Base-by-base conservation (phyloP, 1,140 invertebrate genomes). In the Dysdera silvatica region DNA sequence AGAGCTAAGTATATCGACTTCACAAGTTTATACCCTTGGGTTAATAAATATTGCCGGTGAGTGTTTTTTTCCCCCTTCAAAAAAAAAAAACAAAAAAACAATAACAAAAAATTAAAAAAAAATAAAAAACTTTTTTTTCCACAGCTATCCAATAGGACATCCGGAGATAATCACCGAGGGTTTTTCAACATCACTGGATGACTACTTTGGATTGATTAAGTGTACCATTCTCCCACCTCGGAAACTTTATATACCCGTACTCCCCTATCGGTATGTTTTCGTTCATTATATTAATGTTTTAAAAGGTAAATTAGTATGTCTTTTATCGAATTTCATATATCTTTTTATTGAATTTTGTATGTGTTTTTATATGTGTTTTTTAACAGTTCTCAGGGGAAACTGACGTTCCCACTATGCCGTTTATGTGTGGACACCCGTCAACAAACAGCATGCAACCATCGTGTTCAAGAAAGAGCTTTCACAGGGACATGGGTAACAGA, bases 191-290 rank as follows among this genome's bases (percentile, higher is more conserved):
- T n/a, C n/a, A n/a, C 7, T 60, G 23, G 26, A 63, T 20, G 5
- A 10, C 7, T 61, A 60, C 24, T 63, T 63, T 63, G 61, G 61
- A 14, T 31, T 63, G 12, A 32, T 63, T 16, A 63, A 60, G 49
- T 63, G 61, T 26, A 7, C 6, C 10, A 31, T 63, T 41, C 14
- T 41, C 8, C 40, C 61, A 23, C 61, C 61, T 18, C 14, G 14
- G 26, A 18, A 20, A 5, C 56, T 63, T 5, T 32, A 60, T 24
- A 32, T 61, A 7, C 24, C 24, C 8, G 48, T 61, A 5, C 28
- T 61, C 10, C 48, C 58, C 10, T 37, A n/a, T n/a, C 35, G 35
- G n/a, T n/a, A n/a, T n/a, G n/a, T n/a, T n/a, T n/a, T n/a, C n/a
- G n/a, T n/a, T n/a, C n/a, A n/a, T n/a, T n/a, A n/a, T n/a, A n/a